Evolutionary conservation across 2,797 vertebrate species (phyloP), one percentile per base, ranked within the genome.

Genomic region (Mormyrus proboscirostris): DNA sequence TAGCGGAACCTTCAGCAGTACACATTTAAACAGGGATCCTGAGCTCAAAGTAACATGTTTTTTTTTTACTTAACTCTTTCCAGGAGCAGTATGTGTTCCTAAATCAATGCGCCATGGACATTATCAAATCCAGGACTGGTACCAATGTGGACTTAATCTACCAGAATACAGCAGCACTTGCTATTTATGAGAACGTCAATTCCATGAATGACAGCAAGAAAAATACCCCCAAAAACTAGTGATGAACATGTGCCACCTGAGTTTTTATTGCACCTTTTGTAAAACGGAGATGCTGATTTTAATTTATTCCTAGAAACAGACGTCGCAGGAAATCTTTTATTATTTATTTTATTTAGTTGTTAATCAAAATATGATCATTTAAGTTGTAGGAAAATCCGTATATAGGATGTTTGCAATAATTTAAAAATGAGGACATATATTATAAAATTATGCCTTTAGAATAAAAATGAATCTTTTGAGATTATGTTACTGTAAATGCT

Each of bases 71-170:
- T 89, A 47, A 91, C 33, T 86, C 29, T 3, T 90, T 89, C 87
- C 95, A 99, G 98, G 97, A 97, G 92, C 98, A 99, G 92, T 99
- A 98, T 0, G 94, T 99, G 89, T 99, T 98, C 95, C 93, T 99
- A 93, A 98, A 99, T 93, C 97, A 98, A 92, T 99, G 98, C 90
- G 97, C 98, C 85, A 92, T 97, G 95, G 98, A 99, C 92, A 96
- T 99, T 88, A 98, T 99, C 94, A 96, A 94, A 93, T 96, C 98
- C 49, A 97, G 97, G 94, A 97, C 95, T 41, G 96, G 97, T 90
- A 97, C 94, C 85, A 98, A 97, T 3, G 95, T 96, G 90, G 96
- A 96, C 91, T 93, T 97, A 55, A 99, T 99, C 94, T 99, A 99
- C 93, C 97, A 99, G 94, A 99, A 99, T 55, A 88, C 95, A 0